A percentile compares a stretch with the other conserved stretches of the same genome.
These are phyloP conservation scores for Drosophila subquinaria DNA, from an alignment of 2,888 invertebrate genomes.

Conservation along the genomic window DNA sequence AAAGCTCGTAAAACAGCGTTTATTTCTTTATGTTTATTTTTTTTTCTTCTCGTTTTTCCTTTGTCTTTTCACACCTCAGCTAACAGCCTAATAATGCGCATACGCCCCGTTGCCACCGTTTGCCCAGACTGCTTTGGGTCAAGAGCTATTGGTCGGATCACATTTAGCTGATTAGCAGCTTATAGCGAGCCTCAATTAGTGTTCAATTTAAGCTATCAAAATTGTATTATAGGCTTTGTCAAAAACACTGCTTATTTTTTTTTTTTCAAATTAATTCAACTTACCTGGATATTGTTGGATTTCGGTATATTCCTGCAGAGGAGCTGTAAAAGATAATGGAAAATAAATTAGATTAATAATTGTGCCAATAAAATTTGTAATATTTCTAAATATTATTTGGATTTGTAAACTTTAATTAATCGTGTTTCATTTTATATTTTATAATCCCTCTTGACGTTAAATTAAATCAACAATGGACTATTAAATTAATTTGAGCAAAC, in stretches of 20 bases:
- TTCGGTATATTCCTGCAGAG: constrained; percentile 88
- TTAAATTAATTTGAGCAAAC: background rate
- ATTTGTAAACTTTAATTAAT: background rate
- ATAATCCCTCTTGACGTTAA: too few species aligned
- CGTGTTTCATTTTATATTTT: background rate
- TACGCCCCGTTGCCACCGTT: constrained; percentile 18
- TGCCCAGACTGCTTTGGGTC: constrained; percentile 54
- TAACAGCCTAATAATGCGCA: constrained; percentile 43
- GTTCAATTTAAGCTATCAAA: constrained; percentile 12
- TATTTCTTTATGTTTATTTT: constrained; percentile 58
- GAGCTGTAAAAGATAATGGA: constrained; percentile 87
- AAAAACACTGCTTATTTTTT: background rate
- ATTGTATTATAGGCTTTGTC: constrained; percentile 23
- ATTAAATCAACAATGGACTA: background rate
- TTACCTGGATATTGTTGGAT: constrained; percentile 89
- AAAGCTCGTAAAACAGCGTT: constrained; percentile 62
- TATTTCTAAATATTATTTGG: constrained; percentile 1
- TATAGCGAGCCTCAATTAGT: constrained; percentile 36
- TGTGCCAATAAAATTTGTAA: background rate
- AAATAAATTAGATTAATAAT: constrained; percentile 24
- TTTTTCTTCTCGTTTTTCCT: constrained; percentile 13
- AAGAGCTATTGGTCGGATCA: constrained; percentile 43
- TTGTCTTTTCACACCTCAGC: constrained; percentile 69
- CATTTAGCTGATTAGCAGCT: constrained; percentile 56
- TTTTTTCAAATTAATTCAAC: constrained; percentile 36